Conservation (phyloP, 2,888 invertebrate genomes). For the Dasypolia templi region DNA sequence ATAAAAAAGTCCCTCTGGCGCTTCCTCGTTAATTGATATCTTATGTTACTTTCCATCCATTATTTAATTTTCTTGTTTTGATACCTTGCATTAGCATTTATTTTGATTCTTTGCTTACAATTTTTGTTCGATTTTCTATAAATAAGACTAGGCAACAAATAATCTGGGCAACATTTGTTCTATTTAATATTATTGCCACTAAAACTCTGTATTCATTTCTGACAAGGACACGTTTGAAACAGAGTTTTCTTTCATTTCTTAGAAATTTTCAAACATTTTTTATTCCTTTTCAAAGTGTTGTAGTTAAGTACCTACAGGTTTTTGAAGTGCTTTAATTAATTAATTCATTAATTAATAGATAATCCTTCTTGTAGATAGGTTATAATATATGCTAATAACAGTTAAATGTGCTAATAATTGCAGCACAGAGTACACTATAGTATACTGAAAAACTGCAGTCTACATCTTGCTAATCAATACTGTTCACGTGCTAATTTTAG, state of each 20-base stretch:
- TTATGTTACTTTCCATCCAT: neutral
- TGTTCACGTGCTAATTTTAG: neutral
- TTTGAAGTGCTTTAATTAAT: neutral
- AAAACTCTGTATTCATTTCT: neutral
- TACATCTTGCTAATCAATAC: neutral
- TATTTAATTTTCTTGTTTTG: constrained; percentile 8
- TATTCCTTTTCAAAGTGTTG: neutral
- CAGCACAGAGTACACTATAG: no score
- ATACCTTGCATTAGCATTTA: neutral
- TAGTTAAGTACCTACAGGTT: neutral
- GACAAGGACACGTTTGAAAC: no score
- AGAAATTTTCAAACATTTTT: neutral
- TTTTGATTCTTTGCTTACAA: constrained; percentile 19
- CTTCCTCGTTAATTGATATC: no score
- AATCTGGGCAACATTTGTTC: constrained; percentile 17
- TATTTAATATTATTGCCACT: constrained; percentile 8
- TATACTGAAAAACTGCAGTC: no score
- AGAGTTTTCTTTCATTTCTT: neutral
- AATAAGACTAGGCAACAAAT: constrained; percentile 20
- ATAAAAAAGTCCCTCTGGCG: no score
- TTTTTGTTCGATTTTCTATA: constrained; percentile 27
- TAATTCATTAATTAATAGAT: neutral
- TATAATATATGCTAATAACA: neutral
- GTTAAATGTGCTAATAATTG: neutral
- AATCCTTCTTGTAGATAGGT: neutral